Evolutionary conservation across 2,888 invertebrate genomes (phyloP).

Genomic region (Eupithecia inturbata): DNA sequence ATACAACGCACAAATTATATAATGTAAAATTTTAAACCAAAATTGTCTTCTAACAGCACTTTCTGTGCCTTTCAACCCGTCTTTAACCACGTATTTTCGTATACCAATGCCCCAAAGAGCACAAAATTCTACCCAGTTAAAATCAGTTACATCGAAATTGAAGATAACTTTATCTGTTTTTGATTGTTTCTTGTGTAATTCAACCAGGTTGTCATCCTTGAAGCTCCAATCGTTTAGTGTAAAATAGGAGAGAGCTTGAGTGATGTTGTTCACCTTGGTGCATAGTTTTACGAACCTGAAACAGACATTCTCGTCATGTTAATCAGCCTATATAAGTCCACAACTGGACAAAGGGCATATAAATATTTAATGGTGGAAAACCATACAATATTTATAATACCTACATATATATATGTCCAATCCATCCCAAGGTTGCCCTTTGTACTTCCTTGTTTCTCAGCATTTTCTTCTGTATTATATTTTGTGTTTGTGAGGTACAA

Average conservation of each 20-base stretch:
- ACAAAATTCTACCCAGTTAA: constrained; percentile 32
- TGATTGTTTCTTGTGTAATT: constrained; percentile 31
- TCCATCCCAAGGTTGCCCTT: too few species aligned
- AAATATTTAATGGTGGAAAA: too few species aligned
- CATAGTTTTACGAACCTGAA: constrained; percentile 40
- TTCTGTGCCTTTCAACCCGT: constrained; percentile 30
- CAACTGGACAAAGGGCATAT: not conserved
- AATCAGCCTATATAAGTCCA: not conserved
- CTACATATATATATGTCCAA: too few species aligned
- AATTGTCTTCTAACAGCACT: constrained; percentile 24
- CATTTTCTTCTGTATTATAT: too few species aligned
- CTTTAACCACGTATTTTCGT: constrained; percentile 39
- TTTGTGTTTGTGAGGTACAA: too few species aligned
- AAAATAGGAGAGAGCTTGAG: constrained; percentile 27
- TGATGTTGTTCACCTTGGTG: constrained; percentile 36
- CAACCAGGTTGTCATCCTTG: constrained; percentile 26
- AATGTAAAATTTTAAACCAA: constrained; percentile 26
- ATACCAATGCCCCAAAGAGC: constrained; percentile 30
- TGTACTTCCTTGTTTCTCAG: too few species aligned
- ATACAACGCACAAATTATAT: constrained; percentile 20
- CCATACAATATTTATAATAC: too few species aligned
- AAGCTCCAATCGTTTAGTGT: constrained; percentile 29
- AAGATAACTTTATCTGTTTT: constrained; percentile 40
- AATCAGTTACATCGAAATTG: constrained; percentile 36
- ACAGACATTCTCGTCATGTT: constrained; percentile 3